Base-by-base conservation (phyloP, 2,797 vertebrate species). In the Rhabdomys pumilio region DNA sequence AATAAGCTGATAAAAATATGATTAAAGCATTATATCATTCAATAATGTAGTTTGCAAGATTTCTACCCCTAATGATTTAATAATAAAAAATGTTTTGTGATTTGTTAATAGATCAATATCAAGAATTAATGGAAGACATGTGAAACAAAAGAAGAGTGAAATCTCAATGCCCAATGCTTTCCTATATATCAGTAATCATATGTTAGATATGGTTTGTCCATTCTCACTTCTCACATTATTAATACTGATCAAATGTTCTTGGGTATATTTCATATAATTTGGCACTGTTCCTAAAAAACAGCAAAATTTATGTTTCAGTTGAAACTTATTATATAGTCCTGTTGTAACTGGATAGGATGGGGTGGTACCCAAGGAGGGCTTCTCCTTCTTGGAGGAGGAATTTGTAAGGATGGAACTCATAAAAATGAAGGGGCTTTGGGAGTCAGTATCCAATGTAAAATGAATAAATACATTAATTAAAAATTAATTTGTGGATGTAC, bases 1-100 rank as follows among this genome's bases (percentile, higher is more conserved):
- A 85, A n/a, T 92, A 93, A 94, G 26, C 61, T 93, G 34, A 90
- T 96, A 92, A 94, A 95, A 55, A 97, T 81, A 82, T 93, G 41
- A 84, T 94, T 95, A 91, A 96, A 89, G 5, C 1, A 15, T 93
- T 55, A 90, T 47, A 93, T 89, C 79, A 96, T 89, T 96, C 84
- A 93, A 86, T 93, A 94, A 83, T 79, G 14, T 15, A 93, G 29
- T 57, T 96, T 96, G 15, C 69, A 93, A 89, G 44, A 77, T 59
- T 91, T 86, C 41, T 63, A 72, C 3, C 5, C 8, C 31, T 73
- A 93, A 72, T 86, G 91, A 96, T 85, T 95, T 95, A 93, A 91
- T 88, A 90, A 82, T 79, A 77, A 2, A 44, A 34, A 88, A 38
- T 90, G 73, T 75, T n/a, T 77, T 63, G 63, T 94, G 55, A 94